Base-by-base conservation (phyloP, 2,888 invertebrate genomes). In the Callosobruchus maculatus region DNA sequence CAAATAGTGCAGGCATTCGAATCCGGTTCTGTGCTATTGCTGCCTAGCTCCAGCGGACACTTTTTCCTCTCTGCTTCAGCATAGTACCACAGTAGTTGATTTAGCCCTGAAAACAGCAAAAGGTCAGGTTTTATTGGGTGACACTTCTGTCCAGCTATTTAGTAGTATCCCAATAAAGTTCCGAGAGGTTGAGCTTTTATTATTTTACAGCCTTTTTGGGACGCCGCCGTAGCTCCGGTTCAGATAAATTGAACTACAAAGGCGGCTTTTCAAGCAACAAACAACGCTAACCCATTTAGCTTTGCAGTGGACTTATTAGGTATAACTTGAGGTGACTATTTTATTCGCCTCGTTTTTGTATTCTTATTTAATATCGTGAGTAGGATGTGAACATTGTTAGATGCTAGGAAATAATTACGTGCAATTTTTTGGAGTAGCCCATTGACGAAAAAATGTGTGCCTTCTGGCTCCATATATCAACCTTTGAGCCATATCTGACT, bases 51-150 rank as follows among this genome's bases (percentile, higher is more conserved):
- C 49, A 77, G 77, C 31, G 92, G 90, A 83, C 96, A 96, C 76
- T 92, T 90, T 83, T 94, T 93, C 87, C 94, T 94, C 86, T 96
- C 96, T 89, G 96, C 92, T 83, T 95, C 95, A 5, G 97, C 96
- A 86, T 97, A 97, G 86, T 97, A 98, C 95, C 95, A 93, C 76
- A 94, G 87, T 78, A 94, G 87, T 86, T 96, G 96, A 88, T 96
- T 96, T 78, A 96, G 88, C 81, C 94, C 94, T 94, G 87, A 68
- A 78, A 80, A 71, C 71, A 49, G 71, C 20, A 20, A 49, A 49
- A 49, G 49, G 49, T 49, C 49, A 22, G 22, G 22, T 73, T 67
- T 20, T 20, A 22, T 68, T 18, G 26, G 26, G 21, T 20, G 21
- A 21, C 26, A 31, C 71, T 26, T 18, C 22, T 22, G 7, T 71